phyloP scores from a whole-genome alignment of 2,888 invertebrate species.

The Cosmia pyralina region DNA sequence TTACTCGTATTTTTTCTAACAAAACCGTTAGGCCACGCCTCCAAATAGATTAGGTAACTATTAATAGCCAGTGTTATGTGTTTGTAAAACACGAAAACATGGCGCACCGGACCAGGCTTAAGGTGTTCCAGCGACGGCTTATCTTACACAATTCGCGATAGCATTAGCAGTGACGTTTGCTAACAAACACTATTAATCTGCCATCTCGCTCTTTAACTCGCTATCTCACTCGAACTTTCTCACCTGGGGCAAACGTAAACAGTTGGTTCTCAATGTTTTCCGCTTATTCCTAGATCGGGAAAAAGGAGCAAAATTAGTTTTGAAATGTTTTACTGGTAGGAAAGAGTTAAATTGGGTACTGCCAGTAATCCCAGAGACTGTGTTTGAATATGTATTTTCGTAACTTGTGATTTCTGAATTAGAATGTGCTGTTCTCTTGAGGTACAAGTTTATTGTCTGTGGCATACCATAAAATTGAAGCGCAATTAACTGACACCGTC shows the following conservation, averaged over 20 bases:
- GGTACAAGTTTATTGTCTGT: too few relatives aligned
- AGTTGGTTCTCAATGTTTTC: constrained; percentile 32
- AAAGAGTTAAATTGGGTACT: constrained; percentile 30
- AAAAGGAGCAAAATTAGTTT: constrained; percentile 50
- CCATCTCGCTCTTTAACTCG: constrained; percentile 18
- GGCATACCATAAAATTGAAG: too few relatives aligned
- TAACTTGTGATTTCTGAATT: constrained; percentile 16
- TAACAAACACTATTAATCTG: constrained; percentile 51
- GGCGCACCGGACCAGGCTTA: too few relatives aligned
- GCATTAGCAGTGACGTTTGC: constrained; percentile 39
- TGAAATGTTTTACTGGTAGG: constrained; percentile 45
- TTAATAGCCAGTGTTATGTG: too few relatives aligned
- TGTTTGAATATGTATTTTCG: constrained; percentile 32
- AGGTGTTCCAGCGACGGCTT: neutral
- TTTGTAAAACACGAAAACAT: too few relatives aligned
- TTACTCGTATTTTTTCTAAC: too few relatives aligned
- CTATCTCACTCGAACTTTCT: constrained; percentile 33
- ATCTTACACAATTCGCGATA: constrained; percentile 32
- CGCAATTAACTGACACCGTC: too few relatives aligned
- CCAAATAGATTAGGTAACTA: too few relatives aligned
- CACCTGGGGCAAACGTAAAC: constrained; percentile 38
- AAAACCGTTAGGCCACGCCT: too few relatives aligned
- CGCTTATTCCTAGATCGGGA: constrained; percentile 39
- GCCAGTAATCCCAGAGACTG: constrained; percentile 21
- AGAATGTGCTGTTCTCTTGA: neutral